Evolutionary conservation across 2,888 invertebrate species (phyloP).

Genomic region (Ectemnius cavifrons): DNA sequence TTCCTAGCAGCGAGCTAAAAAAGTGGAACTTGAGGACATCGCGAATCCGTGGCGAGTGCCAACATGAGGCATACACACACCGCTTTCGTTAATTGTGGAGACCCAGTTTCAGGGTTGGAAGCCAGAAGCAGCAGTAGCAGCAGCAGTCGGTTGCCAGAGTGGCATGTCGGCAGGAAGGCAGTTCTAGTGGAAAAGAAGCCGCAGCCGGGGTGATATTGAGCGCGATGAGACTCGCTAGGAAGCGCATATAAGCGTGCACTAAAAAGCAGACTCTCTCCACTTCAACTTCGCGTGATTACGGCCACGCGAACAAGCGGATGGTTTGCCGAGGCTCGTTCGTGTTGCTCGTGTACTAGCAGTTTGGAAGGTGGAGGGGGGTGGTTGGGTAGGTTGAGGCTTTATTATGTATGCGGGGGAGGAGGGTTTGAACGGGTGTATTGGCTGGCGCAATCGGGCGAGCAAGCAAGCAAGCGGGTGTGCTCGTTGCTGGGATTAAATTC

Average conservation of each 20-base stretch:
- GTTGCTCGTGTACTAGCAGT: too few species aligned
- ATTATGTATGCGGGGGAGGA: neutral
- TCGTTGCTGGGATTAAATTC: constrained; percentile 27
- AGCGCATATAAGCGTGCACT: too few species aligned
- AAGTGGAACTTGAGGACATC: neutral
- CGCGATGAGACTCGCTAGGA: neutral
- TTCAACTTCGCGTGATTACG: too few species aligned
- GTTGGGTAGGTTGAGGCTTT: too few species aligned
- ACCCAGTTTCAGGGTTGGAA: neutral
- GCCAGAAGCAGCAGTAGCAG: neutral
- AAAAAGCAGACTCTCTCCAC: too few species aligned
- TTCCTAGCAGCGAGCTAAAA: too few species aligned
- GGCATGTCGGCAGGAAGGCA: neutral
- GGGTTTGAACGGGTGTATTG: neutral
- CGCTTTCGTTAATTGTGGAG: constrained; percentile 1
- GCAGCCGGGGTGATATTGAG: constrained; percentile 1
- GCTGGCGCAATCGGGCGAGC: neutral
- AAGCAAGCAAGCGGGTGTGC: constrained; percentile 6
- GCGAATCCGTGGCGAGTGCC: neutral
- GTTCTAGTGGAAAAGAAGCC: neutral
- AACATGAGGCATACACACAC: neutral
- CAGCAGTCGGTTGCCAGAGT: neutral
- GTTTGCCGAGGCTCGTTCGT: too few species aligned
- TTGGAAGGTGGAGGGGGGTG: too few species aligned
- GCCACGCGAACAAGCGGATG: too few species aligned